Base-by-base conservation (phyloP, 2,888 invertebrate genomes). In the Meganola albula region DNA sequence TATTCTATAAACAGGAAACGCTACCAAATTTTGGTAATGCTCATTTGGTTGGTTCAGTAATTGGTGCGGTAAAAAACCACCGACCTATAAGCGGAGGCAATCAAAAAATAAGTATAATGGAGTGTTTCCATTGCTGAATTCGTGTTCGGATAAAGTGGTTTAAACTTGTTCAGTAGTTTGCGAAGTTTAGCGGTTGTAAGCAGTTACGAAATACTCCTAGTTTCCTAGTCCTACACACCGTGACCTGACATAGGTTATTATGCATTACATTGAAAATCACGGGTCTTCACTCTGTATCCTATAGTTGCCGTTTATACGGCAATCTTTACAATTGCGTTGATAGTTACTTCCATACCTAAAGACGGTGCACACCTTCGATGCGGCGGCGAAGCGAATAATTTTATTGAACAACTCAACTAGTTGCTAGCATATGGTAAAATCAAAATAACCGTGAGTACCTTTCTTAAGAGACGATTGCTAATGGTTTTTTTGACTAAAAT, bases 241-340 rank as follows among this genome's bases (percentile, higher is more conserved):
- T 58, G 62, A 59, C 60, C 58, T 40, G 53, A 49, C 48, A 44
- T 52, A 48, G 53, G 59, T 62, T 62, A 71, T 73, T 71, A 71
- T 56, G 64, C 74, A 67, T 53, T 67, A 71, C 69, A 74, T 69
- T 67, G 66, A 63, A 75, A 74, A 74, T 74, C 62, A 74, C 61
- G 51, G 67, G 63, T 58, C 57, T 53, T 48, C n/a, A n/a, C n/a
- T n/a, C n/a, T n/a, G n/a, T 48, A 63, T 62, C 64, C 59, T 41
- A 58, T 63, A 60, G 56, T 63, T 65, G 48, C 55, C 61, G 53
- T 55, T 51, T 46, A 39, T 54, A 56, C 58, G 52, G 45, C 40
- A 48, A 53, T 46, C 46, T 59, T 54, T 44, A 44, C 47, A 41
- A 55, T 47, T 54, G 44, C 48, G n/a, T 24, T 12, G 26, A 40